phyloP scores from a whole-genome alignment of 2,888 invertebrate genomes.

The Stenotaenia linearis region DNA sequence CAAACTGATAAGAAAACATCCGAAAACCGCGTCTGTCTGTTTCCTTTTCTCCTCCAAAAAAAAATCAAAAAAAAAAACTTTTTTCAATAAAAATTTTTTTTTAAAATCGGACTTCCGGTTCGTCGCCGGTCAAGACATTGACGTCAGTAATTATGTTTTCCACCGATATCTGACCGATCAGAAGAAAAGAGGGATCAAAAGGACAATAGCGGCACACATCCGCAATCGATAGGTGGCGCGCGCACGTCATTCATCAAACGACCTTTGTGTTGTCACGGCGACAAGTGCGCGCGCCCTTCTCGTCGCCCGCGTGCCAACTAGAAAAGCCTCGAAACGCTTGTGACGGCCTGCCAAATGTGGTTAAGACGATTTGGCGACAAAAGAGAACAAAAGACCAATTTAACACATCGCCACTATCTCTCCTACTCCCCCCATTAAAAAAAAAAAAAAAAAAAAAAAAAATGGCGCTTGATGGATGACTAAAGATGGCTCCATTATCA shows the following conservation, averaged over 20 bases:
- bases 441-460: too few relatives aligned
- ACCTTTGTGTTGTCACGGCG: neutral
- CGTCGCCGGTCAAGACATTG: neutral
- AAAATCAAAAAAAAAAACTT: neutral
- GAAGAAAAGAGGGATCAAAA: neutral
- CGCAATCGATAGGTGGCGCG: constrained; percentile 4
- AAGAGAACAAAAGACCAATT: neutral
- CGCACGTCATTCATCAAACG: neutral
- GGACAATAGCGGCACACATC: constrained; percentile 1
- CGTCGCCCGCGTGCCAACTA: neutral
- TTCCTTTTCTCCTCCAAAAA: neutral
- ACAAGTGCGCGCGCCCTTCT: neutral
- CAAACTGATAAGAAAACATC: neutral
- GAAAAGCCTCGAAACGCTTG: neutral
- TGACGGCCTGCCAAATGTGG: neutral
- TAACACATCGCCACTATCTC: neutral
- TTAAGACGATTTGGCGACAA: neutral
- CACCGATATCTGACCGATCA: neutral
- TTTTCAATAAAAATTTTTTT: too few relatives aligned
- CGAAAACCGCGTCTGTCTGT: neutral
- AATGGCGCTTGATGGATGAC: neutral
- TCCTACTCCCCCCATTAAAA: neutral
- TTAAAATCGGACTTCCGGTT: too few relatives aligned
- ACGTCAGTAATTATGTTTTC: constrained; percentile 1
- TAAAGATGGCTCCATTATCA: neutral